Percentiles rank a stretch among this genome's conserved stretches.
Conservation (phyloP, 2,797 vertebrate species). For the Onychomys arenicola region DNA sequence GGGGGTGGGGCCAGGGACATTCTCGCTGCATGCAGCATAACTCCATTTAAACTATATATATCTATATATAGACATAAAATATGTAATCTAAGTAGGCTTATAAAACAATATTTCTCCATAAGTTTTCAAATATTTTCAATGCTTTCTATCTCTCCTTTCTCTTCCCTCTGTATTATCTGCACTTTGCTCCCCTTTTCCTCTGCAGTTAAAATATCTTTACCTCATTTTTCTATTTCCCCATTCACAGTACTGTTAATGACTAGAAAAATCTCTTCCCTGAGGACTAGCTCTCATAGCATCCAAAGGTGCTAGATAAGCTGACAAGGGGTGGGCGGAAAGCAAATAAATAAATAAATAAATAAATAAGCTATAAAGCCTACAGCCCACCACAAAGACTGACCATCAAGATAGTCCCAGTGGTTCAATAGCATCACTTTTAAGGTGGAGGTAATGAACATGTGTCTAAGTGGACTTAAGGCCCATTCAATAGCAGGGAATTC, state of each 20-base stretch:
- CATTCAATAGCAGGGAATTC: neutral
- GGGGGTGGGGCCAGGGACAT: neutral
- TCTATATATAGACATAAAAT: neutral
- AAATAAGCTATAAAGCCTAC: neutral
- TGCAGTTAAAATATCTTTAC: neutral
- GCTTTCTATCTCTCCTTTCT: neutral
- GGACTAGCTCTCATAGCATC: neutral
- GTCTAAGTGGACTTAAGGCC: neutral
- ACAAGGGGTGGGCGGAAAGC: neutral
- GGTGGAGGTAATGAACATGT: neutral
- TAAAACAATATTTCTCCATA: neutral
- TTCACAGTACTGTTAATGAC: neutral
- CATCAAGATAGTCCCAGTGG: neutral
- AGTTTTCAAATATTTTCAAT: neutral
- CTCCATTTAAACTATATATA: neutral
- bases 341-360: no score
- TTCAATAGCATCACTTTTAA: neutral
- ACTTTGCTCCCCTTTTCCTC: neutral
- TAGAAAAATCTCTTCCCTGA: neutral
- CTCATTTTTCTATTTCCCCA: neutral
- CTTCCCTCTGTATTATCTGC: neutral
- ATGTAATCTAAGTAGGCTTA: neutral
- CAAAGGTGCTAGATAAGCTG: neutral
- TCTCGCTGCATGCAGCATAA: neutral
- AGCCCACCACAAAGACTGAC: neutral